Evolutionary conservation across 1,140 invertebrate species (phyloP), one percentile per base, ranked within the genome.

Genomic region (Musca vetustissima): DNA sequence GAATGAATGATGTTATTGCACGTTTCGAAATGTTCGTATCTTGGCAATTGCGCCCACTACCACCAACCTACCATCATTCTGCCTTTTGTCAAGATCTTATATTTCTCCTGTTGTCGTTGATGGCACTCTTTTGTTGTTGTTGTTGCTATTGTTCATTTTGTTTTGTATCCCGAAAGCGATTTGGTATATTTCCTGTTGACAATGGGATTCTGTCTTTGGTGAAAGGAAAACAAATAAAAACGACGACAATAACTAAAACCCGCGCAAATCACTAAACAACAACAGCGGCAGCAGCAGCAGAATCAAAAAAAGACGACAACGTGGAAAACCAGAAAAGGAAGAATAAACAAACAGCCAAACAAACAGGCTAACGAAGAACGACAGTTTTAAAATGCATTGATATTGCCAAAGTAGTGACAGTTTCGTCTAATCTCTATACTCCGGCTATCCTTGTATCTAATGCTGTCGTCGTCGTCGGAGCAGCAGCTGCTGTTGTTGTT

Each of bases 1-100:
- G 67, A 57, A 68, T 68, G 67, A 57, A 68, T 68, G 67, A 68
- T 68, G 57, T 64, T 48, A 19, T 47, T 32, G 59, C 55, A 61
- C 57, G 64, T 65, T 65, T 43, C 6, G 36, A n/a, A 49, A 49
- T 50, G 36, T 43, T 43, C 36, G 36, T 43, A 43, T 43, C 36
- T n/a, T 43, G 11, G 36, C 36, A 43, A 43, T 43, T 43, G 36
- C n/a, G n/a, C n/a, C n/a, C n/a, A n/a, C n/a, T n/a, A n/a, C n/a
- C n/a, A n/a, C n/a, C n/a, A n/a, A n/a, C 11, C 36, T 13, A 8
- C 3, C 36, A 4, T 13, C 13, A 13, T 13, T 13, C 36, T 43
- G 36, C 36, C 36, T 13, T 43, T n/a, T 13, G 36, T 11, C 36
- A 43, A 43, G 36, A 43, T 43, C n/a, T 43, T 43, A 13, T 43